These are phyloP conservation scores for Timema cristinae DNA, from an alignment of 2,888 invertebrate genomes.

Conservation along the genomic window DNA sequence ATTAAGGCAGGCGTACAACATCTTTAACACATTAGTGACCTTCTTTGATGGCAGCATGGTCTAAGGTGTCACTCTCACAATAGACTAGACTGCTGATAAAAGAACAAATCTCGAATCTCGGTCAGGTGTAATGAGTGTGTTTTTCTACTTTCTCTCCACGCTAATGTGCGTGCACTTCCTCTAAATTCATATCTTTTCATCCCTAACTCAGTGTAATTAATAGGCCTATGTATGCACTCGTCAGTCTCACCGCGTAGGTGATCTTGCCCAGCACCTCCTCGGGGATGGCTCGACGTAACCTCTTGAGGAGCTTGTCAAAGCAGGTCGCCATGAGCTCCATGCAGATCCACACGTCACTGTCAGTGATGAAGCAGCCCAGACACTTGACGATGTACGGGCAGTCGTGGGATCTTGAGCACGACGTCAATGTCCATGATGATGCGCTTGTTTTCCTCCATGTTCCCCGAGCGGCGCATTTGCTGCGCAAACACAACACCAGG, in stretches of 20 bases:
- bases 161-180: too few species aligned
- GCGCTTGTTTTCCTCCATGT: slow-evolving; percentile 94
- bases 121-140: too few species aligned
- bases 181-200: too few species aligned
- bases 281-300: slow-evolving; percentile 83
- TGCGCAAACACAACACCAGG: slow-evolving; percentile 41
- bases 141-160: too few species aligned
- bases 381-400: slow-evolving; percentile 97
- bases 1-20: too few species aligned
- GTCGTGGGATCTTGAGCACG: slow-evolving; percentile 93
- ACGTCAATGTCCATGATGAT: slow-evolving; percentile 99
- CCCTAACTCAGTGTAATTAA: too few species aligned
- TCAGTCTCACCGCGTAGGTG: slow-evolving; percentile 77
- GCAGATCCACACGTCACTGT: slow-evolving; percentile 98
- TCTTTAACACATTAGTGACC: too few species aligned
- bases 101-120: too few species aligned
- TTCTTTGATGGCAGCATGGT: too few species aligned
- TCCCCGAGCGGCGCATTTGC: slow-evolving; percentile 97
- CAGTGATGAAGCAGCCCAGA: slow-evolving; percentile 95
- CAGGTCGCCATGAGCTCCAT: slow-evolving; percentile 99
- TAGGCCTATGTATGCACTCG: too few species aligned
- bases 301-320: slow-evolving; percentile 92
- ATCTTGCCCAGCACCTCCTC: slow-evolving; percentile 96
- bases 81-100: too few species aligned
- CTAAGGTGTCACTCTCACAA: too few species aligned